Conservation (phyloP, 2,113 vertebrate genomes). For the Galbula dea region DNA sequence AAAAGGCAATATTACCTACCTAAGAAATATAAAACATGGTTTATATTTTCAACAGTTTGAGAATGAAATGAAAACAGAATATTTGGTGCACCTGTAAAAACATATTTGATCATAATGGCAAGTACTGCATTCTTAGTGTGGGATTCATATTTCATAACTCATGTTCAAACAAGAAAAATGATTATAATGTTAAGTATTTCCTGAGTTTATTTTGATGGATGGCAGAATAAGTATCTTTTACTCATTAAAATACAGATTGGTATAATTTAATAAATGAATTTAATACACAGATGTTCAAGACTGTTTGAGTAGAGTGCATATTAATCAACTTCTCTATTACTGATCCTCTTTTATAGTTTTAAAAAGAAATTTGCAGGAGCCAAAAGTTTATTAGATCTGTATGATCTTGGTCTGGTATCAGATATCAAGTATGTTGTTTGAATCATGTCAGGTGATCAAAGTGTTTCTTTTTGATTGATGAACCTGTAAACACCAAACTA, state of each 20-base stretch:
- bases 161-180: conserved; percentile 85
- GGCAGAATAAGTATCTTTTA: conserved; percentile 85
- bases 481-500: conserved; percentile 69
- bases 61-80: conserved; percentile 83
- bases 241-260: conserved; percentile 88
- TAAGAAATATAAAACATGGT: conserved; percentile 78
- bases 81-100: conserved; percentile 91
- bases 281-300: conserved; percentile 85
- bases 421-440: conserved; percentile 60
- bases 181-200: conserved; percentile 90
- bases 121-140: conserved; percentile 79
- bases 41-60: conserved; percentile 82
- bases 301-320: conserved; percentile 78
- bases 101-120: conserved; percentile 86
- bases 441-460: conserved; percentile 71
- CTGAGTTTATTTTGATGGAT: conserved; percentile 89
- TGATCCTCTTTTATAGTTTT: conserved; percentile 80
- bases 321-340: conserved; percentile 84
- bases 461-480: conserved; percentile 72
- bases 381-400: conserved; percentile 84
- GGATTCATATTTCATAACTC: conserved; percentile 84
- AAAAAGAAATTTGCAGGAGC: conserved; percentile 76
- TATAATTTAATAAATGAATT: conserved; percentile 89
- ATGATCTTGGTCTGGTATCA: conserved; percentile 73
- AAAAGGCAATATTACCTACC: conserved; percentile 71